Percentiles rank a stretch among this genome's conserved stretches.
phyloP scores from a whole-genome alignment of 2,888 invertebrate species.

The Labia minor region DNA sequence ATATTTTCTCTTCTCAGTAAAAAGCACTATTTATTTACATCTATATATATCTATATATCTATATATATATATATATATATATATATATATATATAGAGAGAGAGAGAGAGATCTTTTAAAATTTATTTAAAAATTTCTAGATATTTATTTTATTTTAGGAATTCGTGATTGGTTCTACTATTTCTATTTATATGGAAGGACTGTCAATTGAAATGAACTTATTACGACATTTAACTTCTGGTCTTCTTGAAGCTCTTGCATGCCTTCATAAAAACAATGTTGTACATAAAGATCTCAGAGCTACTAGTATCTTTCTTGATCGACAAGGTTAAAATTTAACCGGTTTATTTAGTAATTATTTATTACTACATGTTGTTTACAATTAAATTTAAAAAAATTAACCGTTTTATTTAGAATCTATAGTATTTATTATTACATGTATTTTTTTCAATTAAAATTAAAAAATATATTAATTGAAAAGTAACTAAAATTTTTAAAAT shows the following conservation, averaged over 20 bases:
- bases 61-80: too few species aligned
- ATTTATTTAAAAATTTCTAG: constrained; percentile 19
- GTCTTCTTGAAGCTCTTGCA: constrained; percentile 61
- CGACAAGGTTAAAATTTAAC: constrained; percentile 40
- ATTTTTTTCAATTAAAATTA: constrained; percentile 17
- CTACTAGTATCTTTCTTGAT: constrained; percentile 62
- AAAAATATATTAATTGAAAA: too few species aligned
- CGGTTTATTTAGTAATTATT: not conserved
- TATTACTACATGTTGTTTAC: too few species aligned
- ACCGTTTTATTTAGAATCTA: constrained; percentile 13
- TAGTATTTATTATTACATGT: constrained; percentile 20
- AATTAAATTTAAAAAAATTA: constrained; percentile 26
- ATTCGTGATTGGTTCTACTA: constrained; percentile 35
- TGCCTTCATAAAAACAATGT: constrained; percentile 73
- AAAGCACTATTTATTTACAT: too few species aligned
- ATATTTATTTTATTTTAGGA: constrained; percentile 33
- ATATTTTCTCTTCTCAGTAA: too few species aligned
- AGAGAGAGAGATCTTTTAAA: not conserved
- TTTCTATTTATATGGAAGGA: constrained; percentile 43
- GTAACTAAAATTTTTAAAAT: too few species aligned
- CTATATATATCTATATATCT: too few species aligned
- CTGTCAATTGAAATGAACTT: constrained; percentile 44
- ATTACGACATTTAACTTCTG: constrained; percentile 55
- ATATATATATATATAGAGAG: too few species aligned
- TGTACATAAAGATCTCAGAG: constrained; percentile 70